Conservation (phyloP, 2,888 invertebrate genomes). For the Ormyrus nitidulus region DNA sequence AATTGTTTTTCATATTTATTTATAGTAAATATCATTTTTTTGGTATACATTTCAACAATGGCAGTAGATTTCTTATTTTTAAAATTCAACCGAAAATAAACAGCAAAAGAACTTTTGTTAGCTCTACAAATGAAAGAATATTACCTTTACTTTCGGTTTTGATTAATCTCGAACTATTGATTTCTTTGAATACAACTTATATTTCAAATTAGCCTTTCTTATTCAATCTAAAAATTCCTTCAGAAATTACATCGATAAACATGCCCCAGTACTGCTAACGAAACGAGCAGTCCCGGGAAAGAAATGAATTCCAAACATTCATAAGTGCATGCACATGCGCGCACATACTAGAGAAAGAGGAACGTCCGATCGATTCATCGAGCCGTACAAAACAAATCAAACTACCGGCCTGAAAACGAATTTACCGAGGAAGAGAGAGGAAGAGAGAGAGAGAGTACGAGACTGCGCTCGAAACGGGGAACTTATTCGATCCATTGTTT, state of each 20-base stretch:
- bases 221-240: background rate
- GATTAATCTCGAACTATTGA: too few species aligned
- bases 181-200: too few species aligned
- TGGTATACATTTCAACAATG: too few species aligned
- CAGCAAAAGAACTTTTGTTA: too few species aligned
- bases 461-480: conserved; percentile 30
- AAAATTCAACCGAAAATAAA: too few species aligned
- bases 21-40: too few species aligned
- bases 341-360: background rate
- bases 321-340: conserved; percentile 35
- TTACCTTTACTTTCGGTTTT: too few species aligned
- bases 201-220: too few species aligned
- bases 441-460: conserved; percentile 24
- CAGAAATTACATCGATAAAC: conserved; percentile 7
- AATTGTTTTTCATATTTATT: too few species aligned
- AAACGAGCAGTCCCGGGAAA: conserved; percentile 13
- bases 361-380: conserved; percentile 48
- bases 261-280: background rate
- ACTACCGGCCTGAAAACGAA: conserved; percentile 49
- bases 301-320: conserved; percentile 41
- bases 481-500: conserved; percentile 51
- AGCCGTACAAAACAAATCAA: conserved; percentile 49
- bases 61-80: too few species aligned
- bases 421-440: conserved; percentile 32
- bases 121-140: too few species aligned